Evolutionary conservation across 1,140 invertebrate species (phyloP).

Genomic region (Bombus picipes): DNA sequence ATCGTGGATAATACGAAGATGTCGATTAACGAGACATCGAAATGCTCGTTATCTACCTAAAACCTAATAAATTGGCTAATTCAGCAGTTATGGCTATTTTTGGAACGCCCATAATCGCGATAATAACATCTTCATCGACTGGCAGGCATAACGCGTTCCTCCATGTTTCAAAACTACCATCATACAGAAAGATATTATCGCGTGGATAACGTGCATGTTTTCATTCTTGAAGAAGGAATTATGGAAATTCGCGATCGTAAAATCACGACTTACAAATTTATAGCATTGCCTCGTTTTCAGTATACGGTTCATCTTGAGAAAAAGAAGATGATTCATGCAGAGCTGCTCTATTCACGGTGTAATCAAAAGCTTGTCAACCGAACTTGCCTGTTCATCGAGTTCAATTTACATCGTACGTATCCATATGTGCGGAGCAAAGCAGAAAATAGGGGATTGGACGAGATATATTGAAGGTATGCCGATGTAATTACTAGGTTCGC

Average conservation of each 20-base stretch:
- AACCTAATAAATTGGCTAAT: background rate
- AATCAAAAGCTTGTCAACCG: slow-evolving; percentile 2
- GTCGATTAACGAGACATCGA: background rate
- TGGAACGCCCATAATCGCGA: background rate
- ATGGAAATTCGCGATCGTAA: background rate
- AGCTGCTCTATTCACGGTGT: background rate
- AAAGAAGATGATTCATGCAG: no score
- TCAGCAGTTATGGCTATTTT: background rate
- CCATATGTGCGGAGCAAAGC: no score
- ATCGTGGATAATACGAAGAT: background rate
- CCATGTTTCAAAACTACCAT: background rate
- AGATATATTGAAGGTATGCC: background rate
- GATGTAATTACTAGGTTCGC: background rate
- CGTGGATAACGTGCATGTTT: background rate
- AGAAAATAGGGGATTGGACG: no score
- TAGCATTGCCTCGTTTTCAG: background rate
- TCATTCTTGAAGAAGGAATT: background rate
- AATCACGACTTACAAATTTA: background rate
- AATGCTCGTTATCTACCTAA: background rate
- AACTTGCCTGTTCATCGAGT: background rate
- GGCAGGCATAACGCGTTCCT: background rate
- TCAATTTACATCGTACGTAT: background rate
- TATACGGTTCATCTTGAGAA: background rate
- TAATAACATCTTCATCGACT: background rate
- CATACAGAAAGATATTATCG: background rate